Base-by-base conservation (phyloP, 30 jellyfish, hydroid and myxozoan genomes). In the Chrysaora quinquecirrha region DNA sequence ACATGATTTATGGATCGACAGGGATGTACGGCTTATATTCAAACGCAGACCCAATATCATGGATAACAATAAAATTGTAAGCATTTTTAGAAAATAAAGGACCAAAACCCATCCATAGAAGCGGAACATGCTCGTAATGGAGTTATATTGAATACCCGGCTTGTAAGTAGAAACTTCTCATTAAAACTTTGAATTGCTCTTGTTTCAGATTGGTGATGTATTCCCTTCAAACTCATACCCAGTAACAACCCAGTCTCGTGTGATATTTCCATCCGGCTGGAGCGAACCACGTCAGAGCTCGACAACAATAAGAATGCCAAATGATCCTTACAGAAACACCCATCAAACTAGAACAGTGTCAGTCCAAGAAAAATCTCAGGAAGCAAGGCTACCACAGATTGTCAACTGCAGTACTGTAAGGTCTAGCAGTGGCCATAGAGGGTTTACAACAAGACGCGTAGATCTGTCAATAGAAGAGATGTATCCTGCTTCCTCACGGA, bases 221-320 rank as follows among this genome's bases (percentile, higher is more conserved):
- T 82, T 82, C 47, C 92, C 92, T 7, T 10, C 76, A n/a, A 68
- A 46, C 33, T 82, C 92, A 18, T 82, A 73, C 65, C 71, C 85
- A 18, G 82, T 73, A 11, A 82, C 82, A 35, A 66, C 92, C 7
- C 92, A 82, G 20, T 82, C 92, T 2, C 92, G 92, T 22, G 92
- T 82, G 68, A 48, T 82, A 4, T 82, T 82, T 32, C 92, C 92
- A 1, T 82, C 85, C 62, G 92, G 92, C 7, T 82, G 92, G 92
- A 61, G 73, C 58, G 92, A 82, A 16, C 64, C 56, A 16, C 35
- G 69, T 16, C 29, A 63, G 33, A 74, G 80, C 47, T 23, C 38
- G 3, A 62, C 75, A 6, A 33, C 82, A 28, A 68, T 68, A 4
- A 71, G 92, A 4, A 29, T 69, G 78, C 85, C 92, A 30, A 82